A percentile compares a stretch with the other conserved stretches of the same genome.
Conservation (phyloP, 2,888 invertebrate genomes). For the Scaptomyza tumidula region DNA sequence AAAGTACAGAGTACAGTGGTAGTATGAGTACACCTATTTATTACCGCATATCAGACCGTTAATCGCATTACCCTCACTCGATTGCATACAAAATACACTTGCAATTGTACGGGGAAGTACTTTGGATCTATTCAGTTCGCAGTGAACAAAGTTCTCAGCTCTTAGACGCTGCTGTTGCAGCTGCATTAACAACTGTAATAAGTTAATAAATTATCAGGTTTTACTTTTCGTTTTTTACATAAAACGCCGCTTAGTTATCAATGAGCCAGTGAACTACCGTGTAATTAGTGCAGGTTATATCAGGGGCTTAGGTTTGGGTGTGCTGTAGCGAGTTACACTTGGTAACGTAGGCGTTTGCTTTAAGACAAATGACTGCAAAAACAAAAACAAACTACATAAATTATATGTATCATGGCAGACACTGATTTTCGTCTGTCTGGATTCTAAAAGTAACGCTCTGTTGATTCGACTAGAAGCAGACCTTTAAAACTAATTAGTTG, state of each 20-base stretch:
- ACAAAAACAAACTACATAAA: conserved; percentile 39
- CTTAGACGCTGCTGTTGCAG: conserved; percentile 20
- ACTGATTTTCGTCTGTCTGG: conserved; percentile 30
- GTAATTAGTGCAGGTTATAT: conserved; percentile 54
- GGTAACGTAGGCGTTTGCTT: conserved; percentile 4
- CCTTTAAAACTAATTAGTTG: conserved; percentile 43
- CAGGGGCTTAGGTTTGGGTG: not conserved
- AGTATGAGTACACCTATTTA: conserved; percentile 66
- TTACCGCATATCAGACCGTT: conserved; percentile 67
- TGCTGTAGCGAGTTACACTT: too few species aligned
- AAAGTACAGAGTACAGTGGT: conserved; percentile 35
- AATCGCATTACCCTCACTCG: conserved; percentile 74
- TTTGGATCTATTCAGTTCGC: conserved; percentile 20
- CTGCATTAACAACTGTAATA: conserved; percentile 63
- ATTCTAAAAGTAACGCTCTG: conserved; percentile 40
- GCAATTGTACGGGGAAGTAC: conserved; percentile 17
- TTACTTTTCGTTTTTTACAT: conserved; percentile 42
- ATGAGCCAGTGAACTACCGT: conserved; percentile 60
- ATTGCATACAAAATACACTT: conserved; percentile 54
- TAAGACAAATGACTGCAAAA: conserved; percentile 41
- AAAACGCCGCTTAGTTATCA: conserved; percentile 72
- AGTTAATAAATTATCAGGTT: conserved; percentile 78
- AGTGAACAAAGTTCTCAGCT: conserved; percentile 11
- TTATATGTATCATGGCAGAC: conserved; percentile 42
- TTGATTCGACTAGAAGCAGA: conserved; percentile 21